Conservation (phyloP, 2,888 invertebrate genomes). For the Macrosiphum euphorbiae region DNA sequence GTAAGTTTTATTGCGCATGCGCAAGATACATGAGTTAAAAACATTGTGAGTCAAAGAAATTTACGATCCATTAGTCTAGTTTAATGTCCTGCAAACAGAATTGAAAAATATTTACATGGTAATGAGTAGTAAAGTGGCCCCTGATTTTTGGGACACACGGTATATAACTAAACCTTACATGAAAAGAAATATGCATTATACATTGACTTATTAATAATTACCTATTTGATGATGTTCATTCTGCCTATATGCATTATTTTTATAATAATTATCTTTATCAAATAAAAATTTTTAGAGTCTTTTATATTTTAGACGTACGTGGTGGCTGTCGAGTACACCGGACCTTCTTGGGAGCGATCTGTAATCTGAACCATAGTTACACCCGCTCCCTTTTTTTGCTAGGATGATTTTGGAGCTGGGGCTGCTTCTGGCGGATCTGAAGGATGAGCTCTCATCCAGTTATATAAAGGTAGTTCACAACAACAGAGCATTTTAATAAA, state of each 20-base stretch:
- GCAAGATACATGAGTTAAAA: no score
- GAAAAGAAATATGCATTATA: background rate
- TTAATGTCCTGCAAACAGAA: no score
- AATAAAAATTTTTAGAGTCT: background rate
- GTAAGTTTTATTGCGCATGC: no score
- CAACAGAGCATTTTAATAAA: conserved; percentile 87
- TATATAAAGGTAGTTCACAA: conserved; percentile 91
- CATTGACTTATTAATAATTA: background rate
- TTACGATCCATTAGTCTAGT: no score
- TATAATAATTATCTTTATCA: background rate
- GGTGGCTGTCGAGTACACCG: conserved; percentile 51
- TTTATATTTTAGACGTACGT: conserved; percentile 55
- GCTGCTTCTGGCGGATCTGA: conserved; percentile 61
- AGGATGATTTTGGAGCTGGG: conserved; percentile 61
- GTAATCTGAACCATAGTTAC: conserved; percentile 61
- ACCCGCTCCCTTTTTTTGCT: conserved; percentile 64
- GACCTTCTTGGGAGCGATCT: conserved; percentile 62
- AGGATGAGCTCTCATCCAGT: conserved; percentile 76
- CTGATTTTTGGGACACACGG: no score
- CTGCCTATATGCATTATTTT: background rate
- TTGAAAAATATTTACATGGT: no score
- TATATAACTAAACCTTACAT: background rate
- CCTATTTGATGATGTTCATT: background rate
- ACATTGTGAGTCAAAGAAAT: no score
- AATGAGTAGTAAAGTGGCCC: no score